Conservation (phyloP, 2,888 invertebrate species). For the Sinelater perroti region DNA sequence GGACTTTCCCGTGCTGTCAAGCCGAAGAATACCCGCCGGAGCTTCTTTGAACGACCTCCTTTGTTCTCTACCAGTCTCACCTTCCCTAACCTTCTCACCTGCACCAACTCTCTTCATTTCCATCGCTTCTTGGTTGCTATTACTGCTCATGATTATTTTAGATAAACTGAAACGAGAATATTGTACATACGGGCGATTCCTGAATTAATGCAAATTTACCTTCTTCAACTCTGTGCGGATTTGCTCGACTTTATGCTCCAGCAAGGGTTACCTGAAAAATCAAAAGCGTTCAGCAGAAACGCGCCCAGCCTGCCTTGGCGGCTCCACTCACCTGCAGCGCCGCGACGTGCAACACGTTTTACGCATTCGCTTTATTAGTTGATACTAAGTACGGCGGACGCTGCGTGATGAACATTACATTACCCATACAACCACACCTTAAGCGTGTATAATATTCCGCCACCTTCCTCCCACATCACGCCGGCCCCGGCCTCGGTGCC, state of each 20-base stretch:
- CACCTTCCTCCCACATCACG: constrained; percentile 39
- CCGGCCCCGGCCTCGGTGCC: constrained; percentile 10
- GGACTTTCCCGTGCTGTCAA: constrained; percentile 55
- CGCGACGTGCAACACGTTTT: constrained; percentile 12
- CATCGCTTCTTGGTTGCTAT: constrained; percentile 33
- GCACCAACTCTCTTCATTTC: constrained; percentile 35
- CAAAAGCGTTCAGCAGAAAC: too few relatives aligned
- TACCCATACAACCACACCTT: constrained; percentile 49
- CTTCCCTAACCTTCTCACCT: constrained; percentile 39
- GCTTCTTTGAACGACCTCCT: constrained; percentile 41
- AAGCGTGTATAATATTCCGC: constrained; percentile 36
- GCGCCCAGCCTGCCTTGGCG: too few relatives aligned
- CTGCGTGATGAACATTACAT: constrained; percentile 45
- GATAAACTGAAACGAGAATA: too few relatives aligned
- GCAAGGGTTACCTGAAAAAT: too few relatives aligned
- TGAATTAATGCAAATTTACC: too few relatives aligned
- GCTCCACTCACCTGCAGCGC: not conserved
- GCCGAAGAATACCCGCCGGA: constrained; percentile 58
- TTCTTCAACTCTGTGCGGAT: too few relatives aligned
- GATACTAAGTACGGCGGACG: constrained; percentile 28
- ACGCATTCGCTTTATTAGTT: constrained; percentile 23
- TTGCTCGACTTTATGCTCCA: too few relatives aligned
- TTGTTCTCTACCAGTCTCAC: constrained; percentile 39
- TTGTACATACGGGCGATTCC: too few relatives aligned
- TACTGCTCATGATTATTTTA: too few relatives aligned